phyloP scores from a whole-genome alignment of 2,888 invertebrate species.

The Apotomis betuletana region DNA sequence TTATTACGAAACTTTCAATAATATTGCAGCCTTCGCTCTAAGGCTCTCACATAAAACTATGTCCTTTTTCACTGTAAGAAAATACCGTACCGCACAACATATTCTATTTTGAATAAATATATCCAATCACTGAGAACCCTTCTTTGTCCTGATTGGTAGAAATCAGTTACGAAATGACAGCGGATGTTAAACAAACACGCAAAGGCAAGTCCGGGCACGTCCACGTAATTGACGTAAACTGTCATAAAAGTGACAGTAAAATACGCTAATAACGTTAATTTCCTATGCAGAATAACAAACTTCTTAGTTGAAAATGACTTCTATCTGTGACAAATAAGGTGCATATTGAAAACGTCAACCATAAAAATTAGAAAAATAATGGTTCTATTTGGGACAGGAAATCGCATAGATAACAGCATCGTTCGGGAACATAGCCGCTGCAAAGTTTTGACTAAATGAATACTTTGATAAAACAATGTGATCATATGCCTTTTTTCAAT shows the following conservation, averaged over 20 bases:
- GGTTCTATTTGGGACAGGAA: conserved; percentile 5
- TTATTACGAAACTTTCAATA: conserved; percentile 64
- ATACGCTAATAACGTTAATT: not conserved
- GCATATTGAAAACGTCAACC: not conserved
- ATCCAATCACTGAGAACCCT: conserved; percentile 15
- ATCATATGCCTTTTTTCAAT: not conserved
- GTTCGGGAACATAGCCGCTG: conserved; percentile 4
- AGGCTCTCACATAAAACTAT: conserved; percentile 26
- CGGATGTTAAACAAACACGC: conserved; percentile 31
- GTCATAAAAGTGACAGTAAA: conserved; percentile 42
- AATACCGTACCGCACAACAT: not conserved
- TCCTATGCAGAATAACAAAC: not conserved
- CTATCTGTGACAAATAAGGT: not conserved
- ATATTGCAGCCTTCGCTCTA: conserved; percentile 52
- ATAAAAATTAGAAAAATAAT: not conserved
- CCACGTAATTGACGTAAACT: conserved; percentile 54
- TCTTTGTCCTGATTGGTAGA: conserved; percentile 17
- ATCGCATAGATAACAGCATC: not conserved
- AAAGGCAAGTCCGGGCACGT: conserved; percentile 47
- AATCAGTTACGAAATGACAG: not conserved
- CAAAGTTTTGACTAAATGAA: not conserved
- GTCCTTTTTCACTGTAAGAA: conserved; percentile 12
- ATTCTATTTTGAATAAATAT: conserved; percentile 4
- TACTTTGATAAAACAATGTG: not conserved
- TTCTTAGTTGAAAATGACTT: not conserved